Evolutionary conservation across 1,140 invertebrate genomes (phyloP), one percentile per base, ranked within the genome.

Genomic region (Drosophila subpulchrella): DNA sequence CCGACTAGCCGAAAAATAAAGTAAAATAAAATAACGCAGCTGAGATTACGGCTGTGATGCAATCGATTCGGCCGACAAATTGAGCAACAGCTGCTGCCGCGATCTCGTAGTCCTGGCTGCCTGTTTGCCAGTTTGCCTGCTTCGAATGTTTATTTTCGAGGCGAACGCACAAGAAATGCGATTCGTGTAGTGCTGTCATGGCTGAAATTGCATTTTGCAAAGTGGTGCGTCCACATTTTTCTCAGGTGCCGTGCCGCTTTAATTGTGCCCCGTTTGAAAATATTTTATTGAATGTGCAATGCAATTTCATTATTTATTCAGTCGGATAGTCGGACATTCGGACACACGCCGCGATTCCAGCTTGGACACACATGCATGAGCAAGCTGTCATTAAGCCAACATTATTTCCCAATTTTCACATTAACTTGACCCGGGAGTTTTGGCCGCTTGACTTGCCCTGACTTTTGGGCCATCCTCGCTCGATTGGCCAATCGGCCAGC

Each of bases 271-370:
- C 44, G 66, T 68, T 80, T 77, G 60, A 47, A 58, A 65, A 48
- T 67, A 42, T 76, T 75, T 81, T 86, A 88, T 86, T 65, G 65
- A 88, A 79, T 88, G 72, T 68, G 80, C 63, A 83, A 77, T 74
- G 59, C 76, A 68, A 71, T 77, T 88, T 74, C 72, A 77, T 79
- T 83, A 79, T 70, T 74, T 55, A 73, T 77, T 41, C 41, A 80
- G 63, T 54, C 63, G 67, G 39, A 41, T 54, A 42, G 6, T 32
- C 30, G 30, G 32, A 34, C 30, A 32, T 32, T 32, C 66, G 67
- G 39, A 42, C 59, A 50, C 56, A 81, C 54, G 53, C 42, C 8
- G 48, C 15, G 30, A 34, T 34, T 11, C 48, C 15, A 12, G 30
- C 44, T 34, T 13, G 63, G 47, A 67, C 46, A 54, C 67, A 72